Conservation (phyloP, 2,888 invertebrate species). For the Omphaloscelis lunosa region DNA sequence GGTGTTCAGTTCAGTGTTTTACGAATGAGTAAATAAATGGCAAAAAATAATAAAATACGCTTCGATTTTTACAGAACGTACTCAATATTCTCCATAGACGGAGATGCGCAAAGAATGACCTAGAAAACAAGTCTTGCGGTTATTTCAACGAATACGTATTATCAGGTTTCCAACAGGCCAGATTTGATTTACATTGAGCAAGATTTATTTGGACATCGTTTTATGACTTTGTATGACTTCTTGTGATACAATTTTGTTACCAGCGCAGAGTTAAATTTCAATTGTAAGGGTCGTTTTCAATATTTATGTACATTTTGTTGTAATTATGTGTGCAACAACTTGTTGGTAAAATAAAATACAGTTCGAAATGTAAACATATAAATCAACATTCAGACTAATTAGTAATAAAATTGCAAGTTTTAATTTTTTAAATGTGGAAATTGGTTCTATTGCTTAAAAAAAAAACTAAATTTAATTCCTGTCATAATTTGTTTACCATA, state of each 20-base stretch:
- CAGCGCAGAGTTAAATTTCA: background rate
- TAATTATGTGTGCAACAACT: too few species aligned
- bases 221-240: background rate
- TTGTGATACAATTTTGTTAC: background rate
- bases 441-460: too few species aligned
- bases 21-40: background rate
- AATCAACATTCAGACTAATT: too few species aligned
- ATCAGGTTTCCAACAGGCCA: conserved; percentile 28
- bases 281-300: too few species aligned
- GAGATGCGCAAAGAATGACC: background rate
- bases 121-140: conserved; percentile 3
- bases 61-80: background rate
- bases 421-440: too few species aligned
- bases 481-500: too few species aligned
- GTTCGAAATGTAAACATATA: too few species aligned
- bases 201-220: background rate
- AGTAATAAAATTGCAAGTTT: too few species aligned
- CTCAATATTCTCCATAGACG: background rate
- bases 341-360: too few species aligned
- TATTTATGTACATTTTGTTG: too few species aligned
- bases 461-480: too few species aligned
- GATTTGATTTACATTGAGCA: background rate
- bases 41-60: background rate
- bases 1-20: background rate
- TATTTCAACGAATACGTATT: conserved; percentile 14